phyloP scores from a whole-genome alignment of 2,113 vertebrate genomes.

The Sphyrna mokarran region DNA sequence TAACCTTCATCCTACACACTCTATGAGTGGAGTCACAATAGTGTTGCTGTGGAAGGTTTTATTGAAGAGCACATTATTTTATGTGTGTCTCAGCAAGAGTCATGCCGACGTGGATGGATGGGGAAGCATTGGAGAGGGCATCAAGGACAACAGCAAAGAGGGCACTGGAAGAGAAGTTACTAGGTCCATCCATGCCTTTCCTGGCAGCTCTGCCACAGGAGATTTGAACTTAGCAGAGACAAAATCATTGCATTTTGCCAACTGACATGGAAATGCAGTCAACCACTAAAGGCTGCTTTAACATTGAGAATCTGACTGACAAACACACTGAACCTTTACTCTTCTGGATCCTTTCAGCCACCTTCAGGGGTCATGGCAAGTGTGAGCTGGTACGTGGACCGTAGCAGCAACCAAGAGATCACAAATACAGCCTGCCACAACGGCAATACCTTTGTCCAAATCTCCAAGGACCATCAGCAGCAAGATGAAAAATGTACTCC shows the following conservation, averaged over 20 bases:
- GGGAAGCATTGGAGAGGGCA: background rate
- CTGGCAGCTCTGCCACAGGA: background rate
- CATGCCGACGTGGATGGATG: background rate
- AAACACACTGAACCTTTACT: background rate
- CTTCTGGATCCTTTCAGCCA: background rate
- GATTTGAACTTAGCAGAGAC: background rate
- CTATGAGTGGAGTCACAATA: background rate
- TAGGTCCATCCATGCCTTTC: background rate
- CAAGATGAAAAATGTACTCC: background rate
- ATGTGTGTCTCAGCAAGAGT: background rate
- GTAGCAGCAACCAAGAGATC: background rate
- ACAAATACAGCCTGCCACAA: background rate
- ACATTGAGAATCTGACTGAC: background rate
- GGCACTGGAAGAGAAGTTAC: background rate
- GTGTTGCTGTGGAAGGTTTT: background rate
- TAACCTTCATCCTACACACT: background rate
- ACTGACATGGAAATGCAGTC: conserved; percentile 1
- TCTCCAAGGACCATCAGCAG: background rate
- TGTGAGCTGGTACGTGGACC: background rate
- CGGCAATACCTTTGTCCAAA: background rate
- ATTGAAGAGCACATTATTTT: background rate
- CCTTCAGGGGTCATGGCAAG: background rate
- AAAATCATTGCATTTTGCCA: background rate
- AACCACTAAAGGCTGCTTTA: background rate
- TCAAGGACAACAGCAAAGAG: background rate